Conservation (phyloP, 2,888 invertebrate species). For the Euspilapteryx auroguttella region DNA sequence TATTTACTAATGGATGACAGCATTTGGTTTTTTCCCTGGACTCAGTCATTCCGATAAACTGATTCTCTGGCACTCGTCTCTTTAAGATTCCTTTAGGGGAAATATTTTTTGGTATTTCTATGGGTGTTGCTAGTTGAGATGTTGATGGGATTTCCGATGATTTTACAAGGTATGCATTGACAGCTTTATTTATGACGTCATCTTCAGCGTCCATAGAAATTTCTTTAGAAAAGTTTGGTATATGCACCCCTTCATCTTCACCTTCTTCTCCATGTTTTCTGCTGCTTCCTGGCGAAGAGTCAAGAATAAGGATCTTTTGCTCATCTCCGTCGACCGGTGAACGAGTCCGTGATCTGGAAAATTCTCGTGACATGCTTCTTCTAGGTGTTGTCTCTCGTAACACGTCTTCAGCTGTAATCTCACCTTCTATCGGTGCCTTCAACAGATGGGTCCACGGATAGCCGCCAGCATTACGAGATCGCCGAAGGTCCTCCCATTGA, state of each 20-base stretch:
- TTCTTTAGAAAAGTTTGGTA: conserved; percentile 55
- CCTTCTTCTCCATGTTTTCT: conserved; percentile 48
- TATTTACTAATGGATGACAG: conserved; percentile 66
- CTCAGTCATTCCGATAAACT: conserved; percentile 41
- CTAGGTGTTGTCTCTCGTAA: conserved; percentile 43
- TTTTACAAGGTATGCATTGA: conserved; percentile 19
- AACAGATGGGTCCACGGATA: conserved; percentile 82
- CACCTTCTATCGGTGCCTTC: conserved; percentile 62
- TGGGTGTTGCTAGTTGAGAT: conserved; percentile 22
- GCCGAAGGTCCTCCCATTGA: conserved; percentile 78
- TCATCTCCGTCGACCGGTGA: conserved; percentile 33
- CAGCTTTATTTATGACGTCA: conserved; percentile 23
- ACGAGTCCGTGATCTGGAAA: conserved; percentile 43
- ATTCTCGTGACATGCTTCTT: conserved; percentile 51
- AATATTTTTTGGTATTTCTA: conserved; percentile 36
- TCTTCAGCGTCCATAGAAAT: conserved; percentile 49
- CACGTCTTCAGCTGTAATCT: conserved; percentile 53
- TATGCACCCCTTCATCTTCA: conserved; percentile 42
- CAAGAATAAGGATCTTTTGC: conserved; percentile 45
- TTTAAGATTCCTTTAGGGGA: conserved; percentile 59
- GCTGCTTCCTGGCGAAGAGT: conserved; percentile 53
- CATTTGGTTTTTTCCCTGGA: conserved; percentile 54
- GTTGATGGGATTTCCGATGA: conserved; percentile 28
- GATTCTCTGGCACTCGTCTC: conserved; percentile 41
- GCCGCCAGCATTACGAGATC: conserved; percentile 70